Base-by-base conservation (phyloP, 1,140 invertebrate species). In the Vanessa tameamea region DNA sequence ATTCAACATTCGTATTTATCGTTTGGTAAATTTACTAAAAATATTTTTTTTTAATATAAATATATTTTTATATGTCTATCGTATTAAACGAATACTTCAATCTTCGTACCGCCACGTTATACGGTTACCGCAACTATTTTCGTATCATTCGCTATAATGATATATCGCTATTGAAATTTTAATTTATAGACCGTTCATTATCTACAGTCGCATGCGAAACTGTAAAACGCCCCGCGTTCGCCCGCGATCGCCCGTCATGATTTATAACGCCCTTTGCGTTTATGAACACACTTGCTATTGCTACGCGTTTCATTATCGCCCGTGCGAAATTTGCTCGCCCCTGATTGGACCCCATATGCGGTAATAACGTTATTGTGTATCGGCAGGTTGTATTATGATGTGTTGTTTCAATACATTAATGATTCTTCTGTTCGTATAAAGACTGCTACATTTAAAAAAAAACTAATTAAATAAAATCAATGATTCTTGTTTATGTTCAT, bases 221-320 rank as follows among this genome's bases (percentile, higher is more conserved):
- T 78, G 78, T 80, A 70, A 69, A 71, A 70, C 84, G 81, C 81
- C 78, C 78, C 80, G 73, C 73, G 57, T 14, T 61, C 26, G 57
- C 13, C 2, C 57, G 68, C 68, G 57, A 2, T 3, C 57, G 68
- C 68, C 47, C 50, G 77, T 73, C 75, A 91, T 90, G 87, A 90
- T 92, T 90, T 89, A 90, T 88, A 78, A 72, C 83, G 83, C 88
- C 87, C 87, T 87, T 86, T 83, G 64, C 85, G 86, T 83, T 90
- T 90, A 90, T 92, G 89, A 90, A 90, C 88, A 87, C 86, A 90
- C 88, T 92, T 92, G 89, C 68, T 77, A 73, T 92, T 92, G 89
- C 68, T 77, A 73, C 72, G 53, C 72, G 82, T 75, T 92, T 90
- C 86, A 92, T 92, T 92, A 90, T 89, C 86, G 84, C 79, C 73